Evolutionary conservation across 2,113 vertebrate species (phyloP).

Genomic region (Megaptera novaeangliae): DNA sequence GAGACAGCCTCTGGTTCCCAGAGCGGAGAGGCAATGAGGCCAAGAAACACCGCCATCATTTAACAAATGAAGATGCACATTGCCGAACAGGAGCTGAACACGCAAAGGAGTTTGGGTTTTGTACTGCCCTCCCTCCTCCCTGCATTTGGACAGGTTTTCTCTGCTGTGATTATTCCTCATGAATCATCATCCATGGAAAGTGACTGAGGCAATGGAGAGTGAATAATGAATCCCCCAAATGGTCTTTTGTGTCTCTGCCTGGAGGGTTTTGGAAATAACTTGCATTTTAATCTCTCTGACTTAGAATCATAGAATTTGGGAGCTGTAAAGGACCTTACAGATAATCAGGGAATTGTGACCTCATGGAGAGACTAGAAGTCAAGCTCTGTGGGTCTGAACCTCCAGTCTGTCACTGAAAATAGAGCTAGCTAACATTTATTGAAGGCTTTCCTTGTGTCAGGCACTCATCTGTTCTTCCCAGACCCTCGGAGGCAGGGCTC

Average conservation of each 20-base stretch:
- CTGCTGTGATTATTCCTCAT: slow-evolving; percentile 52
- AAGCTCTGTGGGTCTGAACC: not conserved
- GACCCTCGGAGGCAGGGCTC: not conserved
- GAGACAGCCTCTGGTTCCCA: not conserved
- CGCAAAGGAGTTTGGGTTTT: not conserved
- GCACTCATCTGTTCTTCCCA: not conserved
- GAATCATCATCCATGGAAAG: slow-evolving; percentile 61
- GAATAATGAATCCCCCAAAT: slow-evolving; percentile 52
- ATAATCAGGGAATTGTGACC: not conserved
- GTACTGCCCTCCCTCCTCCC: not conserved
- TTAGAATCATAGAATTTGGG: slow-evolving; percentile 17
- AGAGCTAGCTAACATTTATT: not conserved
- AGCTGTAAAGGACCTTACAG: not conserved
- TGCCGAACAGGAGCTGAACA: not conserved
- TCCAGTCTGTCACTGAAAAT: not conserved
- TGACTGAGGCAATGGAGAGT: slow-evolving; percentile 26
- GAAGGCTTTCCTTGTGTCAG: not conserved
- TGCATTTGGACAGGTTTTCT: slow-evolving; percentile 39
- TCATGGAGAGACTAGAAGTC: not conserved
- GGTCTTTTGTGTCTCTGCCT: slow-evolving; percentile 55
- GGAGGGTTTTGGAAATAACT: slow-evolving; percentile 57
- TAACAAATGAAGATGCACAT: slow-evolving; percentile 3
- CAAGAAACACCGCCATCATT: not conserved
- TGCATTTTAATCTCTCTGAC: slow-evolving; percentile 51
- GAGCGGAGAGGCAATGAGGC: not conserved